phyloP scores from a whole-genome alignment of 2,888 invertebrate species.

The Parascotia fuliginaria region DNA sequence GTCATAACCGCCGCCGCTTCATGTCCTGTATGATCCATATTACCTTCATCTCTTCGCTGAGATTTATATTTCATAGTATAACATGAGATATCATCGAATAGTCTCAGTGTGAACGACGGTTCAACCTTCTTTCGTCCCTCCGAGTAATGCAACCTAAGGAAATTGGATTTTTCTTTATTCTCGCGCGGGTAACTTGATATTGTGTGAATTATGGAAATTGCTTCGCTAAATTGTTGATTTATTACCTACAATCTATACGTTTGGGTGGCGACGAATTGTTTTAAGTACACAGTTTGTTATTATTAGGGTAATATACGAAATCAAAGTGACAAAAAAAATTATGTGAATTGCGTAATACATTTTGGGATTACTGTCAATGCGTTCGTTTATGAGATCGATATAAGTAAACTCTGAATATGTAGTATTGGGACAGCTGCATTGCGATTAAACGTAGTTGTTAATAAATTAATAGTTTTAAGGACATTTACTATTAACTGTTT shows the following conservation, averaged over 20 bases:
- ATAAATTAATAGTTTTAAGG: too few relatives aligned
- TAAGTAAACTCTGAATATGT: too few relatives aligned
- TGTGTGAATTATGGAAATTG: conserved; percentile 85
- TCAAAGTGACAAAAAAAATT: not conserved
- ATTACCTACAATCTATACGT: conserved; percentile 65
- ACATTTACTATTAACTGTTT: too few relatives aligned
- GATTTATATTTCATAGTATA: conserved; percentile 34
- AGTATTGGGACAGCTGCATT: too few relatives aligned
- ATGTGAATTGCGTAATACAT: not conserved
- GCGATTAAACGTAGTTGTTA: too few relatives aligned
- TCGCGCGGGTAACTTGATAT: conserved; percentile 78
- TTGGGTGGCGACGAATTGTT: conserved; percentile 57
- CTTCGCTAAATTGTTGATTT: conserved; percentile 81
- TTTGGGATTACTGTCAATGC: not conserved
- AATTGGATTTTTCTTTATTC: conserved; percentile 85
- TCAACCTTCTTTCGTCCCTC: conserved; percentile 60
- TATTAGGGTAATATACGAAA: conserved; percentile 19
- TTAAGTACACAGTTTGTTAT: conserved; percentile 38
- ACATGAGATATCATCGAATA: conserved; percentile 23
- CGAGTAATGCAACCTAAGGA: conserved; percentile 76
- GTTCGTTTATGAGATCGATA: too few relatives aligned
- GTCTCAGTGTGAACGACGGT: conserved; percentile 58
- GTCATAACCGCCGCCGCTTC: conserved; percentile 20
- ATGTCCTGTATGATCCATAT: conserved; percentile 28
- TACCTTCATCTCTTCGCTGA: conserved; percentile 32